Conservation (phyloP, 2,113 vertebrate genomes). For the Gracilinanus agilis region DNA sequence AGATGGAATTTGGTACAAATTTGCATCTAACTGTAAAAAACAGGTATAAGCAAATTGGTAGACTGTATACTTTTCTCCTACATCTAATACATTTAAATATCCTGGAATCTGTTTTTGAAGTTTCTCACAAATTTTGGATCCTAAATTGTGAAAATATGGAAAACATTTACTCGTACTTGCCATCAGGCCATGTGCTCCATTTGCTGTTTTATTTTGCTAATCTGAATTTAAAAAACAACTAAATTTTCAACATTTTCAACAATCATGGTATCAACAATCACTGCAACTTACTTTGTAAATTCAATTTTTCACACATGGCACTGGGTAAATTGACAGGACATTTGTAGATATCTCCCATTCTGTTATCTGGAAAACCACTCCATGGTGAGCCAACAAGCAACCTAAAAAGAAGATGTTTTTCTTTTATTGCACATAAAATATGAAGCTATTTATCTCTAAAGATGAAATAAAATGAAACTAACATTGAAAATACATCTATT, state of each 20-base stretch:
- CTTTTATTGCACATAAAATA: background rate
- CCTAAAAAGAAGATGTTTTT: slow-evolving; percentile 82
- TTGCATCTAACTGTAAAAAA: background rate
- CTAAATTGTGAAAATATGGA: background rate
- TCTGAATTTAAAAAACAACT: background rate
- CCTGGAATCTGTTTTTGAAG: background rate
- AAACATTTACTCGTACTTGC: background rate
- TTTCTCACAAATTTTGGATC: background rate
- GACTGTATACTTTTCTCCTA: background rate
- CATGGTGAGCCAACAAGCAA: slow-evolving; percentile 93
- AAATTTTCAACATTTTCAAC: background rate
- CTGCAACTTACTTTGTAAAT: slow-evolving; percentile 88
- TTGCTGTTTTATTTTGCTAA: background rate
- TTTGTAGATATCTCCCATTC: slow-evolving; percentile 93
- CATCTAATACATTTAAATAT: background rate
- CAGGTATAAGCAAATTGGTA: background rate
- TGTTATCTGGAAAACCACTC: slow-evolving; percentile 90
- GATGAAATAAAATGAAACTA: background rate
- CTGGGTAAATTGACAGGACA: slow-evolving; percentile 85
- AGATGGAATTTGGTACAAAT: background rate
- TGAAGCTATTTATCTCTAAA: slow-evolving; percentile 5
- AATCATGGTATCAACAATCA: background rate
- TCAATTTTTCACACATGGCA: slow-evolving; percentile 88
- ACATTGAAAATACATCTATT: background rate
- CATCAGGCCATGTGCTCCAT: background rate